Evolutionary conservation across 2,113 vertebrate species (phyloP).

Genomic region (Mesocricetus auratus): DNA sequence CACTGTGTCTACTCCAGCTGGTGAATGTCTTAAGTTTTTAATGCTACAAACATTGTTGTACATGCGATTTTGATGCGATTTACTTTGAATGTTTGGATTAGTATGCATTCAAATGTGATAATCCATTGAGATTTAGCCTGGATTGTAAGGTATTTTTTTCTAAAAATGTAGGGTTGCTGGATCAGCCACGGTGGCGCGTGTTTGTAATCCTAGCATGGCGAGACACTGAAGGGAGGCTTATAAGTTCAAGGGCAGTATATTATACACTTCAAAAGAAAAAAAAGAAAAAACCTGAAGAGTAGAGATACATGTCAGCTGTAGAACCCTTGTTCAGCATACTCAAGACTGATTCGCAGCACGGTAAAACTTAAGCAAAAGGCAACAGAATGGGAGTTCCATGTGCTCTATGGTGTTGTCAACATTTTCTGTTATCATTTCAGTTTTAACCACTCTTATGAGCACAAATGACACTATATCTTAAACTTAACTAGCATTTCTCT

Average conservation of each 20-base stretch:
- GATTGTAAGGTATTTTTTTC: not conserved
- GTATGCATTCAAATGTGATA: not conserved
- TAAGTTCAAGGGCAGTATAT: not conserved
- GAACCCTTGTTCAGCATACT: not conserved
- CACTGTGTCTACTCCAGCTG: not conserved
- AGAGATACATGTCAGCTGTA: not conserved
- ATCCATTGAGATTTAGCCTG: constrained; percentile 13
- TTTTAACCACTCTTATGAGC: not conserved
- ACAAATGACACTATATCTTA: not conserved
- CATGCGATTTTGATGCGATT: not conserved
- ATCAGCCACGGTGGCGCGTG: no score
- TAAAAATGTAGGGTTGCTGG: not conserved
- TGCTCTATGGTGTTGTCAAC: constrained; percentile 58
- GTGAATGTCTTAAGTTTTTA: not conserved
- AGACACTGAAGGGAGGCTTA: not conserved
- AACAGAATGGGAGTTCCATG: constrained; percentile 18
- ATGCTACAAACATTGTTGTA: not conserved
- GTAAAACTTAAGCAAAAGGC: not conserved
- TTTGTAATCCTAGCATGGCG: not conserved
- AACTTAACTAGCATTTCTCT: not conserved
- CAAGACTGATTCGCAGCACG: not conserved
- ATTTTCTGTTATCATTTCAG: constrained; percentile 56
- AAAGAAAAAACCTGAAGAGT: not conserved
- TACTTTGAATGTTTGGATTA: not conserved
- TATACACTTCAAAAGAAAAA: not conserved